Percentiles rank a stretch among this genome's conserved stretches.
phyloP scores from a whole-genome alignment of 2,888 invertebrate species.

The Podotricha telesiphe region DNA sequence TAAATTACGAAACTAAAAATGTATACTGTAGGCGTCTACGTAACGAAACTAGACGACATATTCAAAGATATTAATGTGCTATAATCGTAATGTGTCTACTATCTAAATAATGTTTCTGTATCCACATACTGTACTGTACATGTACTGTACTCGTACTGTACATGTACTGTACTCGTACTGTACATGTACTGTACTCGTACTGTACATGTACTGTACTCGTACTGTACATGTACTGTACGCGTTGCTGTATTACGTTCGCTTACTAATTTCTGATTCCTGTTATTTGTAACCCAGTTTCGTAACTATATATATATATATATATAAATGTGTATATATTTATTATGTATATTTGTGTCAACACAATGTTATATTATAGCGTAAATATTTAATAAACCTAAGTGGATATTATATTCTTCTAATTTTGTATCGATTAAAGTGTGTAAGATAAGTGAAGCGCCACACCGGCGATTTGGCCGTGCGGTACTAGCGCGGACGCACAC shows the following conservation, averaged over 20 bases:
- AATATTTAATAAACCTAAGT: conserved; percentile 80
- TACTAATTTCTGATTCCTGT: conserved; percentile 45
- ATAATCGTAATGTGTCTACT: conserved; percentile 32
- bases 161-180: too few relatives aligned
- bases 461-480: conserved; percentile 42
- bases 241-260: conserved; percentile 44
- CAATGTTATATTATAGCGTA: conserved; percentile 53
- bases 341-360: conserved; percentile 43
- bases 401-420: conserved; percentile 84
- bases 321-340: too few relatives aligned
- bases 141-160: too few relatives aligned
- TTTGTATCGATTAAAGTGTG: conserved; percentile 75
- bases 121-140: too few relatives aligned
- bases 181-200: too few relatives aligned
- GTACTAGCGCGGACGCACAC: conserved; percentile 39
- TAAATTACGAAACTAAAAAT: conserved; percentile 47
- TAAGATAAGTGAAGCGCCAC: conserved; percentile 51
- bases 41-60: conserved; percentile 32
- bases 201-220: too few relatives aligned
- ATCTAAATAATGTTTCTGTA: conserved; percentile 21
- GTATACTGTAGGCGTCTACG: conserved; percentile 37
- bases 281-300: conserved; percentile 52
- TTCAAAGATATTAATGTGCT: conserved; percentile 33
- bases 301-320: conserved; percentile 55
- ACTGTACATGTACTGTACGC: too few relatives aligned